Evolutionary conservation across 2,113 vertebrate species (phyloP).

Genomic region (Forbesichthys agassizii): DNA sequence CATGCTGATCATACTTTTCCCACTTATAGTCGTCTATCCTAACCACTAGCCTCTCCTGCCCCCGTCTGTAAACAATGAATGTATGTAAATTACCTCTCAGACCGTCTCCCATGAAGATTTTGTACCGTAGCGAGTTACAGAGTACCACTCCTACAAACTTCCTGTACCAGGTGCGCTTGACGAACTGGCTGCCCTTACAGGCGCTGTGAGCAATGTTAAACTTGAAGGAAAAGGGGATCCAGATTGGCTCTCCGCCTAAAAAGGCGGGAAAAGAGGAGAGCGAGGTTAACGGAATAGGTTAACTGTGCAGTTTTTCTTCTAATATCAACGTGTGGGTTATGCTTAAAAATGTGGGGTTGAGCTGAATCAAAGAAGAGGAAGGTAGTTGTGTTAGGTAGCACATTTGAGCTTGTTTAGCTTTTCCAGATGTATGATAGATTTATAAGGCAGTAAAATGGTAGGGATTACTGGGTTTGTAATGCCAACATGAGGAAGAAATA

Average conservation of each 20-base stretch:
- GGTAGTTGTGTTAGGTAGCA: too few species aligned
- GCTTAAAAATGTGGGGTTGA: too few species aligned
- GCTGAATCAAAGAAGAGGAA: too few species aligned
- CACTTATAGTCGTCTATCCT: too few species aligned
- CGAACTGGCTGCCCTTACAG: slow-evolving; percentile 93
- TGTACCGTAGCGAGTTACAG: slow-evolving; percentile 96
- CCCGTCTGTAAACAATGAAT: neutral
- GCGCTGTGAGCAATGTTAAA: slow-evolving; percentile 87
- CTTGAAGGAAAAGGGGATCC: slow-evolving; percentile 93
- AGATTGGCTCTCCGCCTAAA: slow-evolving; percentile 95
- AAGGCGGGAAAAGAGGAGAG: slow-evolving; percentile 5
- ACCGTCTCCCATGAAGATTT: slow-evolving; percentile 96
- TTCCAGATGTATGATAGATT: too few species aligned
- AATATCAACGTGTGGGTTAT: too few species aligned
- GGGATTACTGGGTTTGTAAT: neutral
- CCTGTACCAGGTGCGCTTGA: slow-evolving; percentile 96
- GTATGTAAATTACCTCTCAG: slow-evolving; percentile 82
- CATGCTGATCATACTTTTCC: too few species aligned
- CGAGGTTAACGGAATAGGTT: neutral
- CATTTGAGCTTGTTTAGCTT: too few species aligned
- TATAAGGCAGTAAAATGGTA: neutral
- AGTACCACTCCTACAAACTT: slow-evolving; percentile 97
- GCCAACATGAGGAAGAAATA: neutral
- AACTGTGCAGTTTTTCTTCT: too few species aligned
- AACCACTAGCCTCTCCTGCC: too few species aligned